phyloP scores from a whole-genome alignment of 1,140 invertebrate species.

The Zaprionus taronus region DNA sequence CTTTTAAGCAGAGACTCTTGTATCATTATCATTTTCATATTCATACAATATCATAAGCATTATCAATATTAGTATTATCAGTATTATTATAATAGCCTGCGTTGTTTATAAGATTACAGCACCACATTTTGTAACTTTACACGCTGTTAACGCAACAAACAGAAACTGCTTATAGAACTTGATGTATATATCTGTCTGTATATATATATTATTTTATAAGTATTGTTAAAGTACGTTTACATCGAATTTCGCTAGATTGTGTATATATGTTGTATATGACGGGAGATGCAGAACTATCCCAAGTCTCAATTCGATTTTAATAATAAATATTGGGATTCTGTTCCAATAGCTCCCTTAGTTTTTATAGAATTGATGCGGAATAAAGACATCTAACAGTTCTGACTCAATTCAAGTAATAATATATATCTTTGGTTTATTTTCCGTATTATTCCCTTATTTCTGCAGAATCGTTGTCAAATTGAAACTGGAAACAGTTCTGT shows the following conservation, averaged over 20 bases:
- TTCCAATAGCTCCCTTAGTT: no score
- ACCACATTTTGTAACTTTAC: constrained; percentile 78
- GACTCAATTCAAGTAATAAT: no score
- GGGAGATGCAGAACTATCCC: background rate
- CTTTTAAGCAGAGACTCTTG: constrained; percentile 59
- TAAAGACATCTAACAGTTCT: no score
- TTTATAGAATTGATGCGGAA: no score
- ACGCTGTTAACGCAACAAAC: constrained; percentile 64
- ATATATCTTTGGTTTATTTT: no score
- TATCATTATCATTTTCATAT: constrained; percentile 20
- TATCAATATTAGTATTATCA: constrained; percentile 14
- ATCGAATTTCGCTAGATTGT: constrained; percentile 64
- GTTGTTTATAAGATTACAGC: constrained; percentile 64
- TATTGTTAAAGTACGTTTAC: constrained; percentile 59
- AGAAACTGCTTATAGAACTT: constrained; percentile 55
- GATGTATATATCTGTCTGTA: constrained; percentile 36
- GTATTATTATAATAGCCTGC: constrained; percentile 36
- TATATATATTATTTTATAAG: constrained; percentile 39
- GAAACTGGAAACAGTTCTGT: background rate
- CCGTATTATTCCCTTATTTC: no score
- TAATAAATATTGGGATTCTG: background rate
- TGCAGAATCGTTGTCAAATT: background rate
- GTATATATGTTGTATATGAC: constrained; percentile 20
- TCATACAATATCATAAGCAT: constrained; percentile 10
- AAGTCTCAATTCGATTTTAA: background rate